Base-by-base conservation (phyloP, 2,888 invertebrate species). In the Pheosia tremula region DNA sequence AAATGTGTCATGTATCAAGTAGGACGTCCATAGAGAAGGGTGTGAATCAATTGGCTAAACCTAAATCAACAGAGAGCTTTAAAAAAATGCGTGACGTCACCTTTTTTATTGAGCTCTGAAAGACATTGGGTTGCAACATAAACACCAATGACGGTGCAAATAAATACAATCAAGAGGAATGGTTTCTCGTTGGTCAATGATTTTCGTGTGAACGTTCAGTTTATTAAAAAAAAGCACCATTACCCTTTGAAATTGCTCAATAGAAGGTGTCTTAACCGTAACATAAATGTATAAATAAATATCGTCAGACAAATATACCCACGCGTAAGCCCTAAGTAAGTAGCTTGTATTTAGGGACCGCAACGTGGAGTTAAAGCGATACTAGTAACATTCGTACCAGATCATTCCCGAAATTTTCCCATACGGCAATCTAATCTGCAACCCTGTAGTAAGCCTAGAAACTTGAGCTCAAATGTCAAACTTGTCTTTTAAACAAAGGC, bases 1-100 rank as follows among this genome's bases (percentile, higher is more conserved):
- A 39, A 61, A 57, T 66, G 67, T 69, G 64, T 73, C 74, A 68
- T 69, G 59, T 64, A 59, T 62, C 66, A 62, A 56, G 43, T 24
- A 24, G 4, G 50, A 63, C 63, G 69, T 64, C 73, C 66, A 63
- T 53, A 37, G 8, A 53, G 1, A 53, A 37, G 50, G 50, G 13
- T 10, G 24, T 50, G 13, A 4, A 24, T 6, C 13, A 13, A 50
- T 50, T 24, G 13, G 11, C 8, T 53, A 10, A 11, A 53, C 3
- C 52, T 52, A 36, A 52, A 52, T 9, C 8, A 52, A 36, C 9
- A 52, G 49, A 1, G 52, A 36, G 36, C 52, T 13, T 53, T 13
- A 37, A 53, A 37, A 53, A 38, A 53, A 53, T 9, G 4, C 36
- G 36, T 36, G 4, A 53, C 10, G 37, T 37, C 10, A 11, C 53